A percentile compares a stretch with the other conserved stretches of the same genome.
phyloP scores from a whole-genome alignment of 1,140 invertebrate genomes.

The Drosophila athabasca region DNA sequence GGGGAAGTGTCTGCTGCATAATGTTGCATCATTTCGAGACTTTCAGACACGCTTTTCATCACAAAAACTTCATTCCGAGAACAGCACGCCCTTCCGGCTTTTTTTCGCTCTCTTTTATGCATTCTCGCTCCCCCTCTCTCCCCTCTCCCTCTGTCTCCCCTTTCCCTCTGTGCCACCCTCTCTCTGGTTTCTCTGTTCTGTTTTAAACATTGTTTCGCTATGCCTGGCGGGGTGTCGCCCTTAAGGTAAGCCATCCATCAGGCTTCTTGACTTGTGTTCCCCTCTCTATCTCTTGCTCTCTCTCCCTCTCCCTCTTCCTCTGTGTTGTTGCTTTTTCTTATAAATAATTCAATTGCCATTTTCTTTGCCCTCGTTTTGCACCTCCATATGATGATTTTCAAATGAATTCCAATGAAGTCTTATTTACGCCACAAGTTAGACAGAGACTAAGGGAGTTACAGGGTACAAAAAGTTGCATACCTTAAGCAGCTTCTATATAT shows the following conservation, averaged over 20 bases:
- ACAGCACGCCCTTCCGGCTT: too few species aligned
- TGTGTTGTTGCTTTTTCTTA: conserved; percentile 5
- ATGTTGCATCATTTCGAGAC: conserved; percentile 13
- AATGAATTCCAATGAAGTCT: conserved; percentile 39
- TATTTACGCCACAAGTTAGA: too few species aligned
- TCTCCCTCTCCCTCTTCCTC: neutral
- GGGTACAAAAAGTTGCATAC: too few species aligned
- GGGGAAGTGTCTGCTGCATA: conserved; percentile 26
- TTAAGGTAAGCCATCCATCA: conserved; percentile 33
- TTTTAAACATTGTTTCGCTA: neutral
- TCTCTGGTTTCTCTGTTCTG: neutral
- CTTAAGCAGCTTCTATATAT: too few species aligned
- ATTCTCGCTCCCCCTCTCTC: too few species aligned
- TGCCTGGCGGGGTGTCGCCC: conserved; percentile 19
- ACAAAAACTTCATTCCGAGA: conserved; percentile 25
- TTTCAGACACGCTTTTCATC: conserved; percentile 26
- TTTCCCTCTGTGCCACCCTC: too few species aligned
- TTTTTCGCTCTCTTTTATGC: too few species aligned
- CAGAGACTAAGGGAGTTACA: too few species aligned
- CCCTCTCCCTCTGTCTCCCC: too few species aligned
- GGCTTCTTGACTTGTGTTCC: conserved; percentile 1
- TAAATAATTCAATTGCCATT: conserved; percentile 50
- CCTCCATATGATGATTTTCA: conserved; percentile 24
- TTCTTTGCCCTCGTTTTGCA: conserved; percentile 17
- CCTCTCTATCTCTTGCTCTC: too few species aligned